Evolutionary conservation across 2,888 invertebrate species (phyloP).

Genomic region (Caenorhabditis zanzibari): DNA sequence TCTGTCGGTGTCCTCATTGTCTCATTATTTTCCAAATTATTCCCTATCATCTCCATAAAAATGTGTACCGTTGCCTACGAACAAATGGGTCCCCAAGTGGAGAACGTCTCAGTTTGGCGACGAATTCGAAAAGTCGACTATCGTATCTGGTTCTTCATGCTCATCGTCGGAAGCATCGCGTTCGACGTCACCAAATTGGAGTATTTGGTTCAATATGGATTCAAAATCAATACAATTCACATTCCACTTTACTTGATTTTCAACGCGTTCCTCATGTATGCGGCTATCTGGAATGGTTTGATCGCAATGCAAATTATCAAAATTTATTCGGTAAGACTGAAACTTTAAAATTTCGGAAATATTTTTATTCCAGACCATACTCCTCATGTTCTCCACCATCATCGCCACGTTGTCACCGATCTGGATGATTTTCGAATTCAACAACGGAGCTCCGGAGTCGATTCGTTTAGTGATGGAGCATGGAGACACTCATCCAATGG

Average conservation of each 20-base stretch:
- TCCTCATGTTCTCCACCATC: constrained; percentile 19
- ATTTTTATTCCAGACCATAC: constrained; percentile 14
- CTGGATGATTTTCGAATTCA: constrained; percentile 43
- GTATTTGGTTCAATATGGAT: constrained; percentile 40
- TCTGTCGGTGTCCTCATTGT: not conserved
- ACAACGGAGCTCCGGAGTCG: constrained; percentile 32
- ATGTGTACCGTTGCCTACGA: constrained; percentile 28
- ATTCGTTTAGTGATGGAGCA: constrained; percentile 31
- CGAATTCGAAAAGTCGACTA: constrained; percentile 42
- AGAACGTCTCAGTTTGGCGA: constrained; percentile 20
- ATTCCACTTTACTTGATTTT: constrained; percentile 26
- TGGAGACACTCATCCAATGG: constrained; percentile 36
- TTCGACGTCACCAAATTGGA: constrained; percentile 45
- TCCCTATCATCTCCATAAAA: not conserved
- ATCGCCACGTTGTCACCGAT: constrained; percentile 17
- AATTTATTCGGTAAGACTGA: constrained; percentile 9
- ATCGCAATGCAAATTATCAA: constrained; percentile 2
- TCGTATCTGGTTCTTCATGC: constrained; percentile 45
- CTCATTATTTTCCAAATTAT: not conserved
- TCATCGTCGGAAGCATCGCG: constrained; percentile 20
- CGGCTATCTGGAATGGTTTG: constrained; percentile 20
- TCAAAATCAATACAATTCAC: constrained; percentile 30
- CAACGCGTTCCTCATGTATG: constrained; percentile 24
- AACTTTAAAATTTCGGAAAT: not conserved
- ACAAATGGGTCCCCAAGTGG: constrained; percentile 10